Conservation (phyloP, 2,888 invertebrate species). For the Drosophila prostipennis region DNA sequence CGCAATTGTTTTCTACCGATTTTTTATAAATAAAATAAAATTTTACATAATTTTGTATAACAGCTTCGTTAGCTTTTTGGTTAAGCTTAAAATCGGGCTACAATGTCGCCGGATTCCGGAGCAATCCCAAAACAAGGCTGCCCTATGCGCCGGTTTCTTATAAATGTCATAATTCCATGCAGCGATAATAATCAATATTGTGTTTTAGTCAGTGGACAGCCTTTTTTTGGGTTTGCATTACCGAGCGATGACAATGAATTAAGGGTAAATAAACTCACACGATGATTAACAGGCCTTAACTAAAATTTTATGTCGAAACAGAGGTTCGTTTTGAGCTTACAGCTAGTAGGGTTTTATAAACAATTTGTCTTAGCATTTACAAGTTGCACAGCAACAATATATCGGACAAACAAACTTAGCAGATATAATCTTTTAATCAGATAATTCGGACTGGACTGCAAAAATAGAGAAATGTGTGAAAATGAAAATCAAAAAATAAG, state of each 20-base stretch:
- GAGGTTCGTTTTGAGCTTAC: slow-evolving; percentile 43
- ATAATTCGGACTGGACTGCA: slow-evolving; percentile 73
- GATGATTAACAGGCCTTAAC: slow-evolving; percentile 22
- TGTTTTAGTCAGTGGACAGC: slow-evolving; percentile 13
- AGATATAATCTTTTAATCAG: slow-evolving; percentile 48
- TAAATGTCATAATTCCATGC: slow-evolving; percentile 47
- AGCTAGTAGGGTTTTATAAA: slow-evolving; percentile 54
- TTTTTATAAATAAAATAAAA: slow-evolving; percentile 36
- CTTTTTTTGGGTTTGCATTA: slow-evolving; percentile 9
- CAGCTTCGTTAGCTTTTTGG: slow-evolving; percentile 21
- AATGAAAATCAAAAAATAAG: slow-evolving; percentile 15
- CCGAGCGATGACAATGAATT: slow-evolving; percentile 6
- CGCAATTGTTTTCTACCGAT: slow-evolving; percentile 43
- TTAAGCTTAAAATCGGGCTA: slow-evolving; percentile 55
- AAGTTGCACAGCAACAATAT: slow-evolving; percentile 73
- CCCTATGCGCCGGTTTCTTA: slow-evolving; percentile 24
- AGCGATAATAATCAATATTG: background rate
- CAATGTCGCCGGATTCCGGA: slow-evolving; percentile 1
- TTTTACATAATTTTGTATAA: slow-evolving; percentile 38
- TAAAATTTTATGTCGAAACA: slow-evolving; percentile 7
- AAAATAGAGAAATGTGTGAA: slow-evolving; percentile 38
- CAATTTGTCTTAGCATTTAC: slow-evolving; percentile 59
- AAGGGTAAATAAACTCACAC: slow-evolving; percentile 6
- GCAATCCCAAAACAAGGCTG: slow-evolving; percentile 38
- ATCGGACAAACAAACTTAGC: slow-evolving; percentile 76